Base-by-base conservation (phyloP, 2,797 vertebrate genomes). In the Hafferia zeledoni region DNA sequence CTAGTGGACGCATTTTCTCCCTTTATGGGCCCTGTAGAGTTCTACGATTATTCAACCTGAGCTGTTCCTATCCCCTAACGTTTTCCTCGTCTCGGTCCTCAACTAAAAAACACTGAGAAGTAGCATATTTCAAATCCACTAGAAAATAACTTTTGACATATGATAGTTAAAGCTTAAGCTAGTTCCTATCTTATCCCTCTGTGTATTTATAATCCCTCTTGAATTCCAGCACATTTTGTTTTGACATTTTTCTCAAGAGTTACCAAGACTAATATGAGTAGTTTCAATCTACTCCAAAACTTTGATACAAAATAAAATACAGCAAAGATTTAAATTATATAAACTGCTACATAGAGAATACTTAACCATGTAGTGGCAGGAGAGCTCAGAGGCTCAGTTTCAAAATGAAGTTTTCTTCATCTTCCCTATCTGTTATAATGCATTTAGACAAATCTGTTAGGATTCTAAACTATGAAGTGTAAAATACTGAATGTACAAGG, bases 241-340 rank as follows among this genome's bases (percentile, higher is more conserved):
- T 95, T 95, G 92, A 88, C 92, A 59, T 87, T 93, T 96, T 97
- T 94, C 94, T 96, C 70, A 93, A 31, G 84, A 94, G 90, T 91
- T 91, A 92, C 90, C 35, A 46, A 96, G 93, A 94, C 74, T 82
- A 93, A 89, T 61, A 93, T 30, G 80, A 86, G 17, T 46, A 76
- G 50, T 87, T 89, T 87, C 55, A 84, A 67, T 70, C 55, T 47
- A 41, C 65, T 89, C 46, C 50, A 94, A 89, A 81, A 82, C 30
- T 43, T 53, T 30, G 68, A 78, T 53, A 53, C 27, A 67, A 70
- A 83, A 83, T 65, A 69, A 84, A 89, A 81, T 33, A 55, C 57
- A 83, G 8, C 17, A n/a, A 77, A 91, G 74, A 37, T 81, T 79
- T 41, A 79, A 84, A 74, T 63, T 0, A 56, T 33, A 57, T 43